Evolutionary conservation across 2,113 vertebrate genomes (phyloP).

Genomic region (Macquaria ambigua): DNA sequence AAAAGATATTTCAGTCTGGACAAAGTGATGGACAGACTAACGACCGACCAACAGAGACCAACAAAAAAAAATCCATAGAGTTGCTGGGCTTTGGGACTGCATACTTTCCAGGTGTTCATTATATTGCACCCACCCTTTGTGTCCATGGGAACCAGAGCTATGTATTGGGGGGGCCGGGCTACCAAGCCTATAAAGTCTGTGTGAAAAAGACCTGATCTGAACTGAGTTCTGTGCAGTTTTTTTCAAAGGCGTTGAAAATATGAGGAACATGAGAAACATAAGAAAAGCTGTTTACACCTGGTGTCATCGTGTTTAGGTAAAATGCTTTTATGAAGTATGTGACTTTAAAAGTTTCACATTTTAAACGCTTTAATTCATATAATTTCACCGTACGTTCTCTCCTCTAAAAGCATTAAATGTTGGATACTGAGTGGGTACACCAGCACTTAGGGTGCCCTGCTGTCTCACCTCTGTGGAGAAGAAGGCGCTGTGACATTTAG

Average conservation of each 20-base stretch:
- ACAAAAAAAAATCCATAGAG: neutral
- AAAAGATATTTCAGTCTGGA: neutral
- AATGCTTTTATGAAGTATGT: constrained; percentile 57
- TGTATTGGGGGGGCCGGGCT: neutral
- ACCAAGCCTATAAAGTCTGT: neutral
- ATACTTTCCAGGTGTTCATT: neutral
- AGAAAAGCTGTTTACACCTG: constrained; percentile 17
- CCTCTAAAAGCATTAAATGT: constrained; percentile 60
- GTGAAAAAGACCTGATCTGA: neutral
- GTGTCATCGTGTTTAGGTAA: constrained; percentile 47
- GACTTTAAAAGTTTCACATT: constrained; percentile 50
- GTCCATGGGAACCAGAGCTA: neutral
- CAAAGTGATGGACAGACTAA: neutral
- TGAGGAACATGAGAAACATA: constrained; percentile 7
- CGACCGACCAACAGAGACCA: too few relatives aligned
- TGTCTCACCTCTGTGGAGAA: constrained; percentile 76
- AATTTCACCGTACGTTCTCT: constrained; percentile 50
- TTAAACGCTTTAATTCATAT: constrained; percentile 69
- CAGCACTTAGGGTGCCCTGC: constrained; percentile 69
- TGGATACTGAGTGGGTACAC: constrained; percentile 70
- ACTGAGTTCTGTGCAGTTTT: neutral
- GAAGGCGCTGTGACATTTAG: constrained; percentile 81
- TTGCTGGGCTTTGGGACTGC: neutral
- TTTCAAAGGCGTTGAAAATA: neutral
- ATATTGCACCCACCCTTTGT: neutral